Evolutionary conservation across 2,888 invertebrate genomes (phyloP).

Genomic region (Adelognathus sp.): DNA sequence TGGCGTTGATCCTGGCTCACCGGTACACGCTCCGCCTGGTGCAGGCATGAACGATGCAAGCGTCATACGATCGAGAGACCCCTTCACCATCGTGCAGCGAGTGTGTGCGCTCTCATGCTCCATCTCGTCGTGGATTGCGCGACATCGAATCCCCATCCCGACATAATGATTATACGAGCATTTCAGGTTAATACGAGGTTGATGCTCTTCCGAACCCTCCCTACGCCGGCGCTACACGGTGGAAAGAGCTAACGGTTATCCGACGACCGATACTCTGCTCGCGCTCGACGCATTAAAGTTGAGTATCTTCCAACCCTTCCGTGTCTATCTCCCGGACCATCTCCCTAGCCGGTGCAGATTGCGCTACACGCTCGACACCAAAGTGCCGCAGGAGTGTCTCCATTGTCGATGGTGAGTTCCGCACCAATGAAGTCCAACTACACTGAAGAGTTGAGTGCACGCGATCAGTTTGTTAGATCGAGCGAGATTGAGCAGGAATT

Average conservation of each 20-base stretch:
- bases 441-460: not conserved
- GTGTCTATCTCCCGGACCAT: not conserved
- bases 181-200: constrained; percentile 71
- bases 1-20: constrained; percentile 35
- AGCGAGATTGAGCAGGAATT: too few species aligned
- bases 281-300: constrained; percentile 47
- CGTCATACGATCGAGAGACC: constrained; percentile 27
- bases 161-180: constrained; percentile 73
- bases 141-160: constrained; percentile 71
- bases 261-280: constrained; percentile 46
- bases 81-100: not conserved
- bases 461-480: too few species aligned
- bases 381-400: not conserved
- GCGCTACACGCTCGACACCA: not conserved
- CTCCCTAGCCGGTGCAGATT: not conserved
- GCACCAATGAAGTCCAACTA: not conserved
- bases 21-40: constrained; percentile 37
- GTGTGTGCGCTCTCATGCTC: constrained; percentile 16
- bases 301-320: constrained; percentile 40
- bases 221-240: not conserved
- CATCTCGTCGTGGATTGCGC: constrained; percentile 50
- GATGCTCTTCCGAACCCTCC: constrained; percentile 57
- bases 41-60: constrained; percentile 40
- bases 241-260: constrained; percentile 40
- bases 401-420: not conserved